Evolutionary conservation across 2,797 vertebrate species (phyloP).

Genomic region (Cephalopachus bancanus): DNA sequence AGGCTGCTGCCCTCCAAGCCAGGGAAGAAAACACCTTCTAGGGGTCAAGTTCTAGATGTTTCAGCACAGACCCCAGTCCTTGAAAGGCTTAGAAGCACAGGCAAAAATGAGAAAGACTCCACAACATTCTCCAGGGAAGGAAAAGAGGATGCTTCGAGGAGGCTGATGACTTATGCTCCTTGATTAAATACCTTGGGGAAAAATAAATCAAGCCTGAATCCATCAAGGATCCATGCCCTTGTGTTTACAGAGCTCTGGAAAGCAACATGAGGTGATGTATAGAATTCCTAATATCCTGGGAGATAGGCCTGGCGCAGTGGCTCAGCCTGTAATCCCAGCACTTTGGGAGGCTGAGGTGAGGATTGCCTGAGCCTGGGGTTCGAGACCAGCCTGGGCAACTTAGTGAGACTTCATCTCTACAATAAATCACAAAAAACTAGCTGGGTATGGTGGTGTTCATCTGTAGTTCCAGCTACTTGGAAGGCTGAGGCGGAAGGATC

Average conservation of each 20-base stretch:
- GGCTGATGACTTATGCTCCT: background rate
- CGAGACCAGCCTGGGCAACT: too few species aligned
- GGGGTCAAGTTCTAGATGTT: accelerated
- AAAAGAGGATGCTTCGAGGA: background rate
- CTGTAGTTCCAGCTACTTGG: too few species aligned
- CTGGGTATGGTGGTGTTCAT: too few species aligned
- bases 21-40: too few species aligned
- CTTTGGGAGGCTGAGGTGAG: too few species aligned
- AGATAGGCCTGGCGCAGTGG: too few species aligned
- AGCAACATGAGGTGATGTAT: accelerated
- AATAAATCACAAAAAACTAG: too few species aligned
- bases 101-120: background rate
- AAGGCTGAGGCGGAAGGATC: too few species aligned
- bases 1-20: background rate
- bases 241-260: background rate
- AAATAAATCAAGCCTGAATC: background rate
- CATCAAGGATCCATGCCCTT: accelerated
- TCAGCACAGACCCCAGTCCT: background rate
- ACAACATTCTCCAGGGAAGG: background rate
- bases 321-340: too few species aligned
- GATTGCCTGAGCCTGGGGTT: too few species aligned
- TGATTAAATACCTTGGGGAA: background rate
- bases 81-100: background rate
- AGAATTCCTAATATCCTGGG: background rate
- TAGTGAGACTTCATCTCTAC: too few species aligned